Base-by-base conservation (phyloP, 92 coral and sea anemone species). In the Virgularia gustaviana region DNA sequence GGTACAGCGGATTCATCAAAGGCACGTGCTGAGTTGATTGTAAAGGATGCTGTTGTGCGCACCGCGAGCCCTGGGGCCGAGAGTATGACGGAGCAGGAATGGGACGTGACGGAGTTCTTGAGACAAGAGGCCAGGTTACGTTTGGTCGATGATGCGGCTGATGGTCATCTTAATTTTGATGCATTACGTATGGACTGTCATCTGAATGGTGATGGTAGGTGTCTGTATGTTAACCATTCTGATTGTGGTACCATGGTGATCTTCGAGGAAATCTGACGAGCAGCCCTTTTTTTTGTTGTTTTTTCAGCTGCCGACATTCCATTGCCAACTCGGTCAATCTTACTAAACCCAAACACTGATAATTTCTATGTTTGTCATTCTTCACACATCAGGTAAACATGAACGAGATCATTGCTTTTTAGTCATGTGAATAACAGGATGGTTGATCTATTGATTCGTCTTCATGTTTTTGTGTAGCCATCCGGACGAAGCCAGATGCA, bases 151-250 rank as follows among this genome's bases (percentile, higher is more conserved):
- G 75, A 71, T 24, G 49, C 56, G 15, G 63, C 78, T 34, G 73
- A 60, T 36, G 84, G 84, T 0, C 76, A 79, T 64, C 58, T 79
- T 11, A 31, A 60, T 36, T 79, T 79, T 37, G 84, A 79, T 61
- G 84, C 75, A 29, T 57, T 71, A 23, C 4, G 72, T 24, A 33
- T 65, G 10, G 56, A 65, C 29, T 65, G 72, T 16, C 51, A 22
- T 49, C 56, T 65, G 3, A 56, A 65, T 24, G 72, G 54, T n/a
- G 72, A 65, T 44, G 72, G 72, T 65, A 44, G 10, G 72, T 65
- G 32, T 23, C 22, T 47, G 55, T 47, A 16, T 47, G 2, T 13
- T n/a, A n/a, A n/a, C n/a, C n/a, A n/a, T n/a, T n/a, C n/a, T n/a
- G n/a, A n/a, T n/a, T n/a, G n/a, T n/a, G n/a, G n/a, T n/a, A n/a